Evolutionary conservation across 1,140 invertebrate genomes (phyloP).

Genomic region (Drosophila ogumai): DNA sequence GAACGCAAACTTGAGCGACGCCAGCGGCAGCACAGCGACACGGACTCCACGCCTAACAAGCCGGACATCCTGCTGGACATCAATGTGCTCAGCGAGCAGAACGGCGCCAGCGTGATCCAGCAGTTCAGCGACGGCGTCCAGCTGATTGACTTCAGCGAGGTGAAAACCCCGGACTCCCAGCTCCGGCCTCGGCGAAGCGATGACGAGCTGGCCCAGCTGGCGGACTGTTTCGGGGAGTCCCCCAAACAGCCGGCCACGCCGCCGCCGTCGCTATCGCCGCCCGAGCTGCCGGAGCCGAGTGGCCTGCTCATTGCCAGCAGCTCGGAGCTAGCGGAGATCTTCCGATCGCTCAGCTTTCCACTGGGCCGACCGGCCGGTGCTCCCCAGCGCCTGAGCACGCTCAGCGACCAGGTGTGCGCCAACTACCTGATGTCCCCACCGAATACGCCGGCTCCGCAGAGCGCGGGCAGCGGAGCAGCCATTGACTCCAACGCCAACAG

Average conservation of each 20-base stretch:
- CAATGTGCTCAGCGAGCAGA: conserved; percentile 76
- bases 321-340: conserved; percentile 77
- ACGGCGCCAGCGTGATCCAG: conserved; percentile 51
- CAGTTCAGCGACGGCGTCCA: conserved; percentile 70
- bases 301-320: conserved; percentile 73
- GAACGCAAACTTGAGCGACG: conserved; percentile 70
- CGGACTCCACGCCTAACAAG: conserved; percentile 78
- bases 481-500: conserved; percentile 20
- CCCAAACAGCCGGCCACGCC: conserved; percentile 74
- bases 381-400: conserved; percentile 75
- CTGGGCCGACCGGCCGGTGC: conserved; percentile 51
- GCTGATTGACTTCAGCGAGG: conserved; percentile 72
- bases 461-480: conserved; percentile 11
- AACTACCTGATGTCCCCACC: conserved; percentile 84
- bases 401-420: conserved; percentile 80
- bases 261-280: conserved; percentile 77
- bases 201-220: conserved; percentile 74
- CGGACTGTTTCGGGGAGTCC: conserved; percentile 74
- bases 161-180: conserved; percentile 19
- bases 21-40: conserved; percentile 76
- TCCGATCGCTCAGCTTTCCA: conserved; percentile 80
- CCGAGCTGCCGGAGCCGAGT: conserved; percentile 69
- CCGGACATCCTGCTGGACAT: conserved; percentile 83
- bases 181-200: conserved; percentile 26
- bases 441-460: conserved; percentile 64